These are phyloP conservation scores for Ardeotis arabs DNA, from an alignment of 2,113 vertebrate species.

Conservation along the genomic window DNA sequence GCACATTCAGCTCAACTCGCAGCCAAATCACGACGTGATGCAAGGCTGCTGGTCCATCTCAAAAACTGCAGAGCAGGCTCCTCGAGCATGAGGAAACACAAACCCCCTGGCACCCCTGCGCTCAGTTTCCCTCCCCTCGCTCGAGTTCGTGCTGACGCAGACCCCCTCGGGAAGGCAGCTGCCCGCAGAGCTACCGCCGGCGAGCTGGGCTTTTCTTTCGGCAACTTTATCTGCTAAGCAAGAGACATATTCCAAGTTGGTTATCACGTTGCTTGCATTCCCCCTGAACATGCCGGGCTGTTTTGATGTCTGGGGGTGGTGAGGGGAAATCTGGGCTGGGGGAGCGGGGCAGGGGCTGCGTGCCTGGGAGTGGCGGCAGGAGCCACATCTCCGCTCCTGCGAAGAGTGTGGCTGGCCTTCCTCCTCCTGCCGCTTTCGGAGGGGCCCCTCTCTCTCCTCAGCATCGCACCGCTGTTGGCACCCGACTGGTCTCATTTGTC, in stretches of 20 bases:
- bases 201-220: not conserved
- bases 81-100: not conserved
- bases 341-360: not conserved
- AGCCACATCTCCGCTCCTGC: not conserved
- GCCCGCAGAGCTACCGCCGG: not conserved
- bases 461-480: not conserved
- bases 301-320: not conserved
- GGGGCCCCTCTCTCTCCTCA: not conserved
- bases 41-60: not conserved
- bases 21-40: not conserved
- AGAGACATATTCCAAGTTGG: not conserved
- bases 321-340: not conserved
- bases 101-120: not conserved
- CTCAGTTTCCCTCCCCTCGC: accelerated
- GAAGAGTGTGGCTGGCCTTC: not conserved
- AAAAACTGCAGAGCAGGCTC: not conserved
- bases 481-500: accelerated
- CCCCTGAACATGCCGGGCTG: not conserved
- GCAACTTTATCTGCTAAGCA: not conserved
- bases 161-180: not conserved
- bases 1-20: not conserved
- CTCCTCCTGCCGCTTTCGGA: not conserved
- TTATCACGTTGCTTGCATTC: not conserved
- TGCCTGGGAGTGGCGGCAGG: not conserved
- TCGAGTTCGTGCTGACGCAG: not conserved